phyloP scores from a whole-genome alignment of 2,113 vertebrate genomes.

The Stictonetta naevosa region DNA sequence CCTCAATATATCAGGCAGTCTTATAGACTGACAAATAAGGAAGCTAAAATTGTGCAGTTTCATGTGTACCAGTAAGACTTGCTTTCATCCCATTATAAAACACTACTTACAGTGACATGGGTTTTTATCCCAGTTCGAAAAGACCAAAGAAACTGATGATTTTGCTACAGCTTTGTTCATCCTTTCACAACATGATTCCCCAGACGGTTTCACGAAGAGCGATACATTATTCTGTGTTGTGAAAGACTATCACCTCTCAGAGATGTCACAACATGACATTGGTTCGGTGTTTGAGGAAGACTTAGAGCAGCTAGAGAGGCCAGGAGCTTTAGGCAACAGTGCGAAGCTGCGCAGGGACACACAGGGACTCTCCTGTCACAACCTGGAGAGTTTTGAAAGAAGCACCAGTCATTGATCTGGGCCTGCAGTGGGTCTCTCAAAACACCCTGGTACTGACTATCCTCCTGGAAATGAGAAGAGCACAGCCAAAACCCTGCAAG shows the following conservation, averaged over 20 bases:
- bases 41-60: background rate
- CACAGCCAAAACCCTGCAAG: constrained; percentile 58
- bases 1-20: background rate
- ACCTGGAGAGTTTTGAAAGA: constrained; percentile 1
- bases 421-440: background rate
- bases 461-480: constrained; percentile 35
- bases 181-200: background rate
- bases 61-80: background rate
- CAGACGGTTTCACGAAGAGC: background rate
- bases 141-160: background rate
- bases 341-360: background rate
- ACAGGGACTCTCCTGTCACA: too few relatives aligned
- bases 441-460: constrained; percentile 55
- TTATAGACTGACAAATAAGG: background rate
- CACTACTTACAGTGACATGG: background rate
- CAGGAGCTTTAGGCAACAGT: constrained; percentile 7
- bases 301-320: background rate
- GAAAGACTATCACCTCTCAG: background rate
- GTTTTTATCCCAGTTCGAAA: constrained; percentile 2
- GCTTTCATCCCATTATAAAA: background rate
- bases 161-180: background rate
- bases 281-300: background rate
- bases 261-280: background rate
- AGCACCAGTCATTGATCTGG: constrained; percentile 6
- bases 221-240: background rate